A percentile compares a stretch with the other conserved stretches of the same genome.
Conservation (phyloP, 2,888 invertebrate species). For the Gonocerus acuteangulatus region DNA sequence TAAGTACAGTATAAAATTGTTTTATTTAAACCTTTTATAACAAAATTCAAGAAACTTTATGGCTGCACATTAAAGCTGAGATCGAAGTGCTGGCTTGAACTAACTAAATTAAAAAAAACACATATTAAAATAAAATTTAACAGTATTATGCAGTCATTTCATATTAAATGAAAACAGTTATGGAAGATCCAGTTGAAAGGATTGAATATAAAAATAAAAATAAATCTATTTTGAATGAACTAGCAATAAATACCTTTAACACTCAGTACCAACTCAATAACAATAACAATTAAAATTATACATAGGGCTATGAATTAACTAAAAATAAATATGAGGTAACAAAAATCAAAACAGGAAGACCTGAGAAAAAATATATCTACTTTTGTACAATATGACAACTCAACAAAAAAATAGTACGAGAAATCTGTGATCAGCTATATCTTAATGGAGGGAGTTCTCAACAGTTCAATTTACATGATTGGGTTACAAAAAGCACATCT, state of each 20-base stretch:
- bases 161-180: not conserved
- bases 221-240: not conserved
- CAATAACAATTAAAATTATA: conserved; percentile 21
- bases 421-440: conserved; percentile 14
- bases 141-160: conserved; percentile 10
- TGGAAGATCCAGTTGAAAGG: not conserved
- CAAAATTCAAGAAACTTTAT: conserved; percentile 12
- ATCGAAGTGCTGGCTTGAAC: conserved; percentile 15
- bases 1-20: conserved; percentile 27
- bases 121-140: not conserved
- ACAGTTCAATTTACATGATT: conserved; percentile 22
- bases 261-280: conserved; percentile 24
- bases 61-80: conserved; percentile 27
- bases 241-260: conserved; percentile 21
- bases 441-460: conserved; percentile 27
- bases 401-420: conserved; percentile 8
- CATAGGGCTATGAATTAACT: not conserved
- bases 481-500: conserved; percentile 24
- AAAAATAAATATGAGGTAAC: conserved; percentile 25
- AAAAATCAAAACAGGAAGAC: conserved; percentile 26
- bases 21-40: conserved; percentile 11
- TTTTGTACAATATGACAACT: conserved; percentile 3
- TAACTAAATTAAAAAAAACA: not conserved
- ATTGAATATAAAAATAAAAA: not conserved
- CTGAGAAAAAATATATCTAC: conserved; percentile 13